Evolutionary conservation across 30 jellyfish, hydroid and myxozoan species (phyloP).

Genomic region (Hydractinia echinata): DNA sequence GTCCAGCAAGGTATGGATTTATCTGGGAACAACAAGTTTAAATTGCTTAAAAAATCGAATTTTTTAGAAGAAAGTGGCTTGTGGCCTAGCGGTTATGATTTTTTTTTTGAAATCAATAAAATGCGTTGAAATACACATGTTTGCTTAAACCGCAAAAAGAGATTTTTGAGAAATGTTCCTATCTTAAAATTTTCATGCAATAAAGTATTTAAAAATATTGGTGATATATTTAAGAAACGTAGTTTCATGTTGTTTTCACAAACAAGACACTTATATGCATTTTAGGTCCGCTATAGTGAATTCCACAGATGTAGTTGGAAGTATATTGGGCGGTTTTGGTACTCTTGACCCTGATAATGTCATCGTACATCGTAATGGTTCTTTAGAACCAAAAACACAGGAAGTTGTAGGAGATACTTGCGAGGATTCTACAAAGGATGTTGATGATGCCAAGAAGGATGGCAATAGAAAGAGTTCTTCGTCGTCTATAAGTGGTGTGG

Average conservation of each 20-base stretch:
- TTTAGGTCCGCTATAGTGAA: slow-evolving; percentile 4
- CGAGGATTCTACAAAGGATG: background rate
- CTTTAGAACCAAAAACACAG: background rate
- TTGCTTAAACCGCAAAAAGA: no score
- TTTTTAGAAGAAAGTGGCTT: no score
- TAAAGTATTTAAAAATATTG: background rate
- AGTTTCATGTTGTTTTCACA: background rate
- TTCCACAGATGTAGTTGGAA: slow-evolving; percentile 46
- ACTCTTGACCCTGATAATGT: slow-evolving; percentile 63
- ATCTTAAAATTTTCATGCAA: no score
- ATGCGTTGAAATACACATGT: no score
- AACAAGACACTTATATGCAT: background rate
- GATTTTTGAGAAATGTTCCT: no score
- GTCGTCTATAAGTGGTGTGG: background rate
- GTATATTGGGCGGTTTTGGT: slow-evolving; percentile 57
- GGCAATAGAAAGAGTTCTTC: no score
- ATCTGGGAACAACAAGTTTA: no score
- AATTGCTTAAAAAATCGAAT: no score
- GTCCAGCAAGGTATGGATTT: no score
- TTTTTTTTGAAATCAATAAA: no score
- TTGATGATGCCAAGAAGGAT: background rate
- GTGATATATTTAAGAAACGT: background rate
- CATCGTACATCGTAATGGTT: slow-evolving; percentile 50
- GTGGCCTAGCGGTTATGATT: no score
- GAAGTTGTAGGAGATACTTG: background rate